Evolutionary conservation across 2,113 vertebrate genomes (phyloP).

Genomic region (Thamnophis sirtalis): DNA sequence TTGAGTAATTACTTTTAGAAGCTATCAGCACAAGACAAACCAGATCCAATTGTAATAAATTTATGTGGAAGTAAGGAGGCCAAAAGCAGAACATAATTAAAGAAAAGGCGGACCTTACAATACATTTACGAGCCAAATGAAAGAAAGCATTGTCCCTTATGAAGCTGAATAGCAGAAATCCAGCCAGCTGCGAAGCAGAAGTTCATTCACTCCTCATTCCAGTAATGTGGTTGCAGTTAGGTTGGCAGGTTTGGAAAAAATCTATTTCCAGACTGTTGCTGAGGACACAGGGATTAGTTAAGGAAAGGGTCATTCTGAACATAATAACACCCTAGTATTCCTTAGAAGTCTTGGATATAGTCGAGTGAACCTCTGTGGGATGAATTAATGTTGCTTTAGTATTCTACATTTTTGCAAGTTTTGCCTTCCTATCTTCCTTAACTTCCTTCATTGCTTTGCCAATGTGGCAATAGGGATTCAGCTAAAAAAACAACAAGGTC

Average conservation of each 20-base stretch:
- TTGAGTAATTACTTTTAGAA: slow-evolving; percentile 15
- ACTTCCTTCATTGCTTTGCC: not conserved
- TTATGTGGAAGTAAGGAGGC: not conserved
- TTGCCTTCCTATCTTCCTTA: not conserved
- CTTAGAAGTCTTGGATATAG: not conserved
- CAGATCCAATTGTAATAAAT: not conserved
- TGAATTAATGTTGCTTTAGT: not conserved
- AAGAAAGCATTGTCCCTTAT: not conserved
- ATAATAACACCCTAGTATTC: slow-evolving; percentile 26
- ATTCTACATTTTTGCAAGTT: not conserved
- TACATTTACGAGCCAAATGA: slow-evolving; percentile 21
- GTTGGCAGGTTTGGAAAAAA: slow-evolving; percentile 38
- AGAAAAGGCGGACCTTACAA: slow-evolving; percentile 20
- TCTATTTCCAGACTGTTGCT: fast-evolving
- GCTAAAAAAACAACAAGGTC: not conserved
- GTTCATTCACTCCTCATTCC: slow-evolving; percentile 6
- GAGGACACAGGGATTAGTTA: not conserved
- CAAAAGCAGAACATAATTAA: slow-evolving; percentile 34
- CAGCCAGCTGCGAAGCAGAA: slow-evolving; percentile 31
- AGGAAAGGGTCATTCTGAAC: slow-evolving; percentile 46
- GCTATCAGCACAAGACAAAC: slow-evolving; percentile 18
- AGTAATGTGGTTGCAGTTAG: slow-evolving; percentile 21
- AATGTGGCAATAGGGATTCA: not conserved
- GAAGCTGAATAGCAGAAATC: slow-evolving; percentile 42
- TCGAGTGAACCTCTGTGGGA: not conserved